Percentiles rank a stretch among this genome's conserved stretches.
phyloP scores from a whole-genome alignment of 2,888 invertebrate species.

The Parasteatoda lunata region DNA sequence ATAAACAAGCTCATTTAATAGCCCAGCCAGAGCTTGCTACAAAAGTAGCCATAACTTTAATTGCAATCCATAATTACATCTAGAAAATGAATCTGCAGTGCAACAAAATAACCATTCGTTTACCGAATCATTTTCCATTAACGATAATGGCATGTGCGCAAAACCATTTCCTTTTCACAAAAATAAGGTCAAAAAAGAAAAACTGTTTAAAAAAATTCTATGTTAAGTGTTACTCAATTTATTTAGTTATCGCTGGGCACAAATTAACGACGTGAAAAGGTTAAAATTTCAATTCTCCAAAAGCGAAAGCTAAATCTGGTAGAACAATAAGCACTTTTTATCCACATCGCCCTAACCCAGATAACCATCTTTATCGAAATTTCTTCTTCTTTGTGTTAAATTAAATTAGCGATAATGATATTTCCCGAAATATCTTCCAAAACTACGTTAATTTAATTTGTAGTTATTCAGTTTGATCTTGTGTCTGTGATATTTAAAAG shows the following conservation, averaged over 20 bases:
- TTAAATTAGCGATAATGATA: conserved; percentile 50
- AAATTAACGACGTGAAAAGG: conserved; percentile 23
- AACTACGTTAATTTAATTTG: not conserved
- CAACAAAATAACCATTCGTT: not conserved
- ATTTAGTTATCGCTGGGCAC: conserved; percentile 28
- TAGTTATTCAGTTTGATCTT: not conserved
- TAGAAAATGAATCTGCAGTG: too few species aligned
- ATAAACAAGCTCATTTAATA: too few species aligned
- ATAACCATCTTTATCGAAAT: conserved; percentile 30
- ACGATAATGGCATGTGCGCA: conserved; percentile 23
- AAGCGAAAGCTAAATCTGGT: conserved; percentile 41
- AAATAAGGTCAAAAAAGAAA: conserved; percentile 15
- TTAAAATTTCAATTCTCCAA: conserved; percentile 52
- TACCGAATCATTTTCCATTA: conserved; percentile 34
- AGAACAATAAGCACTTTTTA: not conserved
- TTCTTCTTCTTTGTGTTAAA: conserved; percentile 36
- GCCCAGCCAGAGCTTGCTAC: too few species aligned
- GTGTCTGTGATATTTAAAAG: not conserved
- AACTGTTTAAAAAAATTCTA: conserved; percentile 8
- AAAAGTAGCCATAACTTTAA: too few species aligned
- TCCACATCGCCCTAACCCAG: not conserved
- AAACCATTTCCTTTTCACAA: conserved; percentile 28
- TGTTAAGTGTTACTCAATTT: conserved; percentile 32
- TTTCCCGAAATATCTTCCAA: conserved; percentile 24
- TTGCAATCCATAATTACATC: too few species aligned